Evolutionary conservation across 2,113 vertebrate species (phyloP).

Genomic region (Trachemys scripta): DNA sequence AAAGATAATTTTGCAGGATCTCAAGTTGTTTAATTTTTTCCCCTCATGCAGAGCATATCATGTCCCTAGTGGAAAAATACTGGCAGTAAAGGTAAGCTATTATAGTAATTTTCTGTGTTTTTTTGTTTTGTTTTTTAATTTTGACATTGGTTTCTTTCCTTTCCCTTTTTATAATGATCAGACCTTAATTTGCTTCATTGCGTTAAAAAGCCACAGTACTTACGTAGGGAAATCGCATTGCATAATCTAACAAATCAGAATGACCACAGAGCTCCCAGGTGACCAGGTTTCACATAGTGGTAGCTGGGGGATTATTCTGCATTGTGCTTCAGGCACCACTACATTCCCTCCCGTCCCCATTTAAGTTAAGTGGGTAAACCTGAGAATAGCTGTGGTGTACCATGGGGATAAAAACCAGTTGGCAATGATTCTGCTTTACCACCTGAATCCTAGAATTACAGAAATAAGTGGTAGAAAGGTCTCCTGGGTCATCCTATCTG

Average conservation of each 20-base stretch:
- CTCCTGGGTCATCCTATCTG: fast-evolving
- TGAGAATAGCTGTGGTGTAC: fast-evolving
- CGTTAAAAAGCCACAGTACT: fast-evolving
- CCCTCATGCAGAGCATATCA: conserved; percentile 89
- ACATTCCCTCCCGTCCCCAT: fast-evolving
- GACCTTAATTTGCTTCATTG: background rate
- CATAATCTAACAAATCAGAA: fast-evolving
- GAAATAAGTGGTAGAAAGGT: background rate
- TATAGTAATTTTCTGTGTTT: background rate
- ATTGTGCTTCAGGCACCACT: fast-evolving
- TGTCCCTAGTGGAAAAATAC: conserved; percentile 90
- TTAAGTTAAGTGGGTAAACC: fast-evolving
- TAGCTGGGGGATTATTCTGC: background rate
- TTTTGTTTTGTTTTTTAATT: background rate
- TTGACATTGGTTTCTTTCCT: background rate
- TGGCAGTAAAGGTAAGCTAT: conserved; percentile 95
- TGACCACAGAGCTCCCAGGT: background rate
- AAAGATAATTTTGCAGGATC: background rate
- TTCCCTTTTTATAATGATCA: background rate
- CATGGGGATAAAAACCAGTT: background rate
- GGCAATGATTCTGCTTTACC: background rate
- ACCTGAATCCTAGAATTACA: fast-evolving
- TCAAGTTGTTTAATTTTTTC: conserved; percentile 38
- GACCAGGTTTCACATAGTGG: fast-evolving
- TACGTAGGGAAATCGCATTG: background rate